Evolutionary conservation across 2,888 invertebrate species (phyloP), one percentile per base, ranked within the genome.

Genomic region (Ichneumoninae sp.): DNA sequence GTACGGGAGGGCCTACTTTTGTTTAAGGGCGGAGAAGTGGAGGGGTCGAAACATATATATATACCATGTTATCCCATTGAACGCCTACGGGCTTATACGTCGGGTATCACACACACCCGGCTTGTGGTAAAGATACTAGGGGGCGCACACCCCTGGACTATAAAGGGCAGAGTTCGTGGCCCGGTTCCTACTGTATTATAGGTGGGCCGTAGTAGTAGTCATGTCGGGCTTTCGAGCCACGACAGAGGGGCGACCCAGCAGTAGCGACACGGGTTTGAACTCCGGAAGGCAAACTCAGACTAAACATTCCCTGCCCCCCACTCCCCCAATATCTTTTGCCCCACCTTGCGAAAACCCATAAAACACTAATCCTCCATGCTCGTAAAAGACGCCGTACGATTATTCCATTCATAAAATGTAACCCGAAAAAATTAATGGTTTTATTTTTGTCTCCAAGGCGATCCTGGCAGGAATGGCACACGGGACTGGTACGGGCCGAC

Each of bases 101-200:
- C 57, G 60, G 22, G 44, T 60, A 75, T 81, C 47, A 26, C 36
- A 77, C 77, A 36, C 65, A 71, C 60, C 6, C 62, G 62, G 62
- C 33, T 33, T 33, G 33, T 16, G 62, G 62, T 62, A 6, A 33
- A 62, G 62, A 62, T 62, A 62, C 16, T n/a, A 30, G 62, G 62
- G 77, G 52, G 83, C 77, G 44, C 72, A 78, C 79, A 83, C 75
- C 75, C 81, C 79, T 79, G 60, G 83, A 83, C 44, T 66, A 71
- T 79, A 90, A 90, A 90, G 87, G 89, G 57, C 87, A 89, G 80
- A 91, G 91, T 90, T 90, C 89, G 78, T 80, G 90, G 84, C 88
- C 88, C 86, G 85, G 78, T 88, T 87, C 83, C 44, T 79, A 66
- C 69, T 50, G 62, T 68, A 47, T 72, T 66, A 44, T 72, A 69